phyloP scores from a whole-genome alignment of 2,888 invertebrate species.

The Branchipolynoe longqiensis region DNA sequence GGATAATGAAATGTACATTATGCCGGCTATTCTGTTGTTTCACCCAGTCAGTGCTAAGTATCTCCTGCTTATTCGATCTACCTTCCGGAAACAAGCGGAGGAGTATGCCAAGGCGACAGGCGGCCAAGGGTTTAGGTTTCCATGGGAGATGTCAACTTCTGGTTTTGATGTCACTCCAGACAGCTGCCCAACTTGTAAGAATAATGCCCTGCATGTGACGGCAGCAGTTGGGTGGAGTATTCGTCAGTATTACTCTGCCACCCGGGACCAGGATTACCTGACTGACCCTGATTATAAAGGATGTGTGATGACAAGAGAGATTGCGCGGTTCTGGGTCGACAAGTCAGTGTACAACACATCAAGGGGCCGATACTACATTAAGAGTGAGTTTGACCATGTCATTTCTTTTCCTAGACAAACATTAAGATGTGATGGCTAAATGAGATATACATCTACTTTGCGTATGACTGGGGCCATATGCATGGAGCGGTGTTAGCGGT shows the following conservation, averaged over 20 bases:
- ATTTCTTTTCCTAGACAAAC: too few relatives aligned
- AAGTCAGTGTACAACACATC: constrained; percentile 69
- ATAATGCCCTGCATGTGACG: constrained; percentile 69
- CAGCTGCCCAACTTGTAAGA: constrained; percentile 48
- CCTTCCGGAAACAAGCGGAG: constrained; percentile 63
- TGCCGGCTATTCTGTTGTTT: constrained; percentile 72
- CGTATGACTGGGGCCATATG: too few relatives aligned
- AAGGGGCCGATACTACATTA: constrained; percentile 74
- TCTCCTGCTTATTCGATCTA: constrained; percentile 68
- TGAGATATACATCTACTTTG: too few relatives aligned
- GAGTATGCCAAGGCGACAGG: constrained; percentile 65
- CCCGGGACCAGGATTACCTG: constrained; percentile 75
- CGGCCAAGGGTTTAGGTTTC: constrained; percentile 67
- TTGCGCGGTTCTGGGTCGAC: constrained; percentile 78
- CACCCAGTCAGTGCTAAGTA: constrained; percentile 70
- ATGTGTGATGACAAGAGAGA: constrained; percentile 73
- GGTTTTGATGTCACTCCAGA: constrained; percentile 69
- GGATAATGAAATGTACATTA: constrained; percentile 75
- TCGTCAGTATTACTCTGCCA: constrained; percentile 77
- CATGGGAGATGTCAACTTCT: constrained; percentile 72
- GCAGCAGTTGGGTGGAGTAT: constrained; percentile 78
- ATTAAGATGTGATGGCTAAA: too few relatives aligned
- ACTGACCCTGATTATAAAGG: constrained; percentile 69
- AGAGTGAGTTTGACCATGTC: too few relatives aligned
- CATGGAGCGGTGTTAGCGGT: too few relatives aligned